Percentiles rank a stretch among this genome's conserved stretches.
These are phyloP conservation scores for Calephelis virginiensis DNA, from an alignment of 1,140 invertebrate genomes.

Conservation along the genomic window DNA sequence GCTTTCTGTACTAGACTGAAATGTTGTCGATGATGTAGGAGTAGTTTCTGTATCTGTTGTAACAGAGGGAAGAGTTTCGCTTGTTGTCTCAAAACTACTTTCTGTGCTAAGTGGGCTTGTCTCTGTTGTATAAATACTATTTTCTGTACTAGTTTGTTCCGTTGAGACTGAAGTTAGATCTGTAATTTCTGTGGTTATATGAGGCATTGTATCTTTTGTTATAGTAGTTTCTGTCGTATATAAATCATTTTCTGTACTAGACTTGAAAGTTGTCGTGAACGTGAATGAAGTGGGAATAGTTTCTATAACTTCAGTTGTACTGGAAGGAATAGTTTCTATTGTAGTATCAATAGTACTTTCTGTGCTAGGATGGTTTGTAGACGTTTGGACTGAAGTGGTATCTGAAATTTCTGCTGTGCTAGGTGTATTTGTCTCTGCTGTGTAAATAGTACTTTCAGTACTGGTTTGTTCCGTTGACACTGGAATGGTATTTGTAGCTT, in stretches of 20 bases:
- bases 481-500: too few species aligned
- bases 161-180: too few species aligned
- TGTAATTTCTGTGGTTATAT: too few species aligned
- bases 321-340: background rate
- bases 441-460: too few species aligned
- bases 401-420: too few species aligned
- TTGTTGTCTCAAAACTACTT: background rate
- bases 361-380: background rate
- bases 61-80: background rate
- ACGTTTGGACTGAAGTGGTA: background rate
- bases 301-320: background rate
- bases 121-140: too few species aligned
- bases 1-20: conserved; percentile 12
- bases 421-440: too few species aligned
- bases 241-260: conserved; percentile 10
- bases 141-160: too few species aligned
- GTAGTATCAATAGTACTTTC: conserved; percentile 2
- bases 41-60: conserved; percentile 1
- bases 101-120: background rate
- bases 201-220: background rate
- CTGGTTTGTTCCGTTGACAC: too few species aligned
- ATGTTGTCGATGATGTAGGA: conserved; percentile 20
- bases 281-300: conserved; percentile 19
- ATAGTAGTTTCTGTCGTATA: background rate
- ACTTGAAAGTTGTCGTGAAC: conserved; percentile 12